Evolutionary conservation across 1,140 invertebrate species (phyloP).

Genomic region (Eumeta japonica): DNA sequence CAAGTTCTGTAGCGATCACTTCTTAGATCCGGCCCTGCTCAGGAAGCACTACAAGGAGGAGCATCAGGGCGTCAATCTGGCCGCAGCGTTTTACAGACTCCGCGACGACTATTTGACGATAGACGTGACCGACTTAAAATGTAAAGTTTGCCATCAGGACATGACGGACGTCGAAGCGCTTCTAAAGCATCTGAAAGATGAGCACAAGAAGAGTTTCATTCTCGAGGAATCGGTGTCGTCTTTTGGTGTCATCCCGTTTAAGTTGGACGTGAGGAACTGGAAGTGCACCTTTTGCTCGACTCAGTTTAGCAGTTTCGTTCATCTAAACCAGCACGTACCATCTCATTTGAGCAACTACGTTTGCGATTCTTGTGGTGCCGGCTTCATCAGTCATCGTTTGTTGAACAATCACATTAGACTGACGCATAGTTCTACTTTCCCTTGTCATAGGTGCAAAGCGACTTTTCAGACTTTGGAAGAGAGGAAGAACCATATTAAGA

Average conservation of each 20-base stretch:
- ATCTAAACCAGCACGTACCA: conserved; percentile 42
- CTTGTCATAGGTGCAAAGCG: conserved; percentile 42
- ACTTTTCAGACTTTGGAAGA: conserved; percentile 44
- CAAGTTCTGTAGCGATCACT: conserved; percentile 45
- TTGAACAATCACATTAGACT: conserved; percentile 38
- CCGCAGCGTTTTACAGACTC: conserved; percentile 46
- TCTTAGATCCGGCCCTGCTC: conserved; percentile 34
- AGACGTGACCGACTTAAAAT: conserved; percentile 42
- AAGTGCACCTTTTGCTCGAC: conserved; percentile 39
- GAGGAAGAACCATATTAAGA: conserved; percentile 36
- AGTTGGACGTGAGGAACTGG: conserved; percentile 37
- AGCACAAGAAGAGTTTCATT: conserved; percentile 38
- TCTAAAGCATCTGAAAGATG: conserved; percentile 39
- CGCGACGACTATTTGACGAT: conserved; percentile 44
- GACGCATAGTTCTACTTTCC: conserved; percentile 37
- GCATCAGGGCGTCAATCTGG: conserved; percentile 34
- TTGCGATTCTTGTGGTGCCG: conserved; percentile 52
- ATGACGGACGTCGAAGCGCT: conserved; percentile 40
- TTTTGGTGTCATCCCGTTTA: conserved; percentile 42
- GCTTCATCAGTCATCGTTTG: conserved; percentile 44
- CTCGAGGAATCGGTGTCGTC: conserved; percentile 35
- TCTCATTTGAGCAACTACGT: conserved; percentile 51
- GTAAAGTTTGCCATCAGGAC: conserved; percentile 38
- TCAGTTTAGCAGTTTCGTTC: conserved; percentile 47
- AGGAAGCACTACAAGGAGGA: conserved; percentile 33